Base-by-base conservation (phyloP, 1,140 invertebrate species). In the Psix sp. region DNA sequence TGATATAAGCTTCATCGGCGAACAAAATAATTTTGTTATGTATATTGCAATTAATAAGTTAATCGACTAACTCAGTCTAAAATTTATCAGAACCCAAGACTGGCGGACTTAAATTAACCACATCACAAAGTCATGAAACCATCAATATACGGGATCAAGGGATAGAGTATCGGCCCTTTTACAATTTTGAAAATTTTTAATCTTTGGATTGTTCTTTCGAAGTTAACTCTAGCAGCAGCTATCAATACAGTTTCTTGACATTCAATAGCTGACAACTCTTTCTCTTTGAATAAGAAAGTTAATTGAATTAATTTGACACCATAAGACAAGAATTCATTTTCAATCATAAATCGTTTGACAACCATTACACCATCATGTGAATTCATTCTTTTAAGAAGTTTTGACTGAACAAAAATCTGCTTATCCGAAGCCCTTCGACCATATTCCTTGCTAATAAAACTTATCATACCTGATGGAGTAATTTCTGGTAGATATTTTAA, bases 401-500 rank as follows among this genome's bases (percentile, higher is more conserved):
- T 20, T 14, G 40, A 45, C 20, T 68, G 16, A n/a, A 63, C 43
- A 16, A 80, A 80, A 13, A 84, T 77, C 16, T 40, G 57, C 45
- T 76, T 79, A 48, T 85, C 82, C 10, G 76, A 78, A 6, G 68
- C 35, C 40, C 73, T 38, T 1, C 79, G 80, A 5, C 79, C 78
- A 67, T 77, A 84, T n/a, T 39, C 49, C 13, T 75, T 39, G 5
- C 74, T 80, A 2, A 83, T 24, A 70, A 75, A 87, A n/a, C 48
- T 60, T 24, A 84, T 77, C n/a, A 77, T 18, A 16, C 81, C 82
- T 29, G 18, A 54, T 13, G 60, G 84, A 15, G 77, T 59, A 16
- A 85, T 74, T 5, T 76, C 77, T 15, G 81, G 74, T 39, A 86
- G 63, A 36, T 74, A 73, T 70, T 84, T 86, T 5, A 76, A 51